Conservation (phyloP, 2,888 invertebrate genomes). For the Drosophila anomalata region DNA sequence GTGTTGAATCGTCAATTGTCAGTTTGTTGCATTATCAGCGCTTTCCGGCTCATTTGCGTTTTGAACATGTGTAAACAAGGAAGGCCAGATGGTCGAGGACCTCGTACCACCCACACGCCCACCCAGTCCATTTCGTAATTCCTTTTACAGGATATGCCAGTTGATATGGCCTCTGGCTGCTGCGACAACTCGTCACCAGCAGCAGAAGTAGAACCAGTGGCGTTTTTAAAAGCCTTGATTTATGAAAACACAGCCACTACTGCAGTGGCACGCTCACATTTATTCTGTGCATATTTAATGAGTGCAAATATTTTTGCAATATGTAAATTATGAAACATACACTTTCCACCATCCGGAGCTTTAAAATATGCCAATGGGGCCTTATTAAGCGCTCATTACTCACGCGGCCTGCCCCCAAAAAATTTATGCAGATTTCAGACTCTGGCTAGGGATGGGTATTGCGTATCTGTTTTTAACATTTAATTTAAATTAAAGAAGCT, state of each 20-base stretch:
- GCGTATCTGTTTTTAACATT: neutral
- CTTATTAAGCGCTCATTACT: slow-evolving; percentile 73
- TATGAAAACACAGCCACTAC: slow-evolving; percentile 58
- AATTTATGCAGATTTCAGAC: slow-evolving; percentile 35
- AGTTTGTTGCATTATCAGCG: slow-evolving; percentile 71
- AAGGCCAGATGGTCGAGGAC: slow-evolving; percentile 41
- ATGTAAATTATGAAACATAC: slow-evolving; percentile 55
- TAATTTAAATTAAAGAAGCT: neutral
- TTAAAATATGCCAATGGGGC: slow-evolving; percentile 53
- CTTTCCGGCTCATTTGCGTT: slow-evolving; percentile 75
- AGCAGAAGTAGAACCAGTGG: slow-evolving; percentile 41
- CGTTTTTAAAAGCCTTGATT: slow-evolving; percentile 69
- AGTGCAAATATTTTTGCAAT: slow-evolving; percentile 59
- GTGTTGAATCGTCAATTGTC: slow-evolving; percentile 63
- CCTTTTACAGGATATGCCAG: slow-evolving; percentile 33
- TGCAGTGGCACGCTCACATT: slow-evolving; percentile 44
- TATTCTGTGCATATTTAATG: slow-evolving; percentile 60
- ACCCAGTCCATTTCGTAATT: neutral
- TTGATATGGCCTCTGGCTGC: slow-evolving; percentile 37
- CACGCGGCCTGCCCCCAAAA: slow-evolving; percentile 38
- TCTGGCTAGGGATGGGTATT: neutral
- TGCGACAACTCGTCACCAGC: slow-evolving; percentile 49
- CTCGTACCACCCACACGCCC: slow-evolving; percentile 3
- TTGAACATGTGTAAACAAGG: slow-evolving; percentile 75
- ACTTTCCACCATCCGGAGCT: slow-evolving; percentile 21